Percentiles rank a stretch among this genome's conserved stretches.
Evolutionary conservation across 2,888 invertebrate species (phyloP).

Genomic region (Bruchidius siliquastri): DNA sequence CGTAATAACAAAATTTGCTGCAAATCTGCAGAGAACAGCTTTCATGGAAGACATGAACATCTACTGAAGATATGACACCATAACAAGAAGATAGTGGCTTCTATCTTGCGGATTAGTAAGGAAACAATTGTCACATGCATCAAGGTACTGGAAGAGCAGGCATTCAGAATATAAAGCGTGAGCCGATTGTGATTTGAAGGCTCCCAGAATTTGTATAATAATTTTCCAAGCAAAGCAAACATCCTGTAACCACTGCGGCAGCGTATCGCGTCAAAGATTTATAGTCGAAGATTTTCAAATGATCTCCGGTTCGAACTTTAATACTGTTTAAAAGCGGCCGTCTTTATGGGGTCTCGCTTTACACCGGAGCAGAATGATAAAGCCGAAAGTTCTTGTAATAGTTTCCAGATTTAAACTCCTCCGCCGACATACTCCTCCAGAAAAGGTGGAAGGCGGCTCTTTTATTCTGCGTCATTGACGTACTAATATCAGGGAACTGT

Average conservation of each 20-base stretch:
- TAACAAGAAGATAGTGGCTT: too few relatives aligned
- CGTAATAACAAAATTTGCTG: too few relatives aligned
- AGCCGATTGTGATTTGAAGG: too few relatives aligned
- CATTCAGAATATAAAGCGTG: too few relatives aligned
- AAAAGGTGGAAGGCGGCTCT: background rate
- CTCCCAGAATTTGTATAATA: too few relatives aligned
- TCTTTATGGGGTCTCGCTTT: background rate
- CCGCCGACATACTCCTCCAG: background rate
- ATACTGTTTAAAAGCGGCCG: background rate
- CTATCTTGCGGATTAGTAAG: too few relatives aligned
- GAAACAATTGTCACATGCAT: too few relatives aligned
- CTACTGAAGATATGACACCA: too few relatives aligned
- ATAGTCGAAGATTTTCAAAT: background rate
- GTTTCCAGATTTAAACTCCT: background rate
- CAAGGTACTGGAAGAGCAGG: too few relatives aligned
- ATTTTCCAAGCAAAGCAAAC: background rate
- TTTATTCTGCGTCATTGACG: background rate
- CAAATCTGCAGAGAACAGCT: too few relatives aligned
- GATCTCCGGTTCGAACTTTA: background rate
- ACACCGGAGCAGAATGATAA: background rate
- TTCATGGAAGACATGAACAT: too few relatives aligned
- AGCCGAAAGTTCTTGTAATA: background rate
- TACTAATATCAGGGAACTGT: background rate
- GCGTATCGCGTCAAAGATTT: background rate
- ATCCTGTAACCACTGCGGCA: background rate